These are phyloP conservation scores for Hippocampus mohnikei DNA, from an alignment of 2,113 vertebrate genomes.

Conservation along the genomic window DNA sequence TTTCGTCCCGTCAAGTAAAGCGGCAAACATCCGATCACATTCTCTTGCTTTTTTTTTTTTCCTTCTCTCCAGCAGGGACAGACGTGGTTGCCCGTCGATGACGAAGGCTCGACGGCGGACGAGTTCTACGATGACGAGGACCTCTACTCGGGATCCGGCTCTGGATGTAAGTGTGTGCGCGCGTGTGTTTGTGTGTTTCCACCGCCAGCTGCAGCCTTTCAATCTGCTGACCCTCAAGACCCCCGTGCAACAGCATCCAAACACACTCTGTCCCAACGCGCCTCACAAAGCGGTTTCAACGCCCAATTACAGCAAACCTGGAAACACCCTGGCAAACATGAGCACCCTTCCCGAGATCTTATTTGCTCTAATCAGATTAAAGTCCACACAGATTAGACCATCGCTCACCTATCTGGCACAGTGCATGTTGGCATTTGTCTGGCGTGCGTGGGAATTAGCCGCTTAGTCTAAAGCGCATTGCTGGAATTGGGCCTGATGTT, in stretches of 20 bases:
- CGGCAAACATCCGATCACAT: neutral
- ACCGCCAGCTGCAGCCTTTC: conserved; percentile 65
- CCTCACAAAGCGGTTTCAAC: conserved; percentile 12
- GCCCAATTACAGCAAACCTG: conserved; percentile 33
- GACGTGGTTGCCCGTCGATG: conserved; percentile 52
- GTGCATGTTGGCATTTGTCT: conserved; percentile 21
- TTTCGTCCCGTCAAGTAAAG: neutral
- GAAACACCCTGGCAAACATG: conserved; percentile 28
- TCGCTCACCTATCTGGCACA: conserved; percentile 34
- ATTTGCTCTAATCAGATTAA: conserved; percentile 71
- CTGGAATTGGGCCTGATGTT: conserved; percentile 54
- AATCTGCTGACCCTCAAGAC: conserved; percentile 58
- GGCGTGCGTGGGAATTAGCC: conserved; percentile 51
- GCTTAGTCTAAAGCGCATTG: conserved; percentile 51
- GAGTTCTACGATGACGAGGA: conserved; percentile 75
- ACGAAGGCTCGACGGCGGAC: conserved; percentile 69
- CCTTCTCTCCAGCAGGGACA: conserved; percentile 59
- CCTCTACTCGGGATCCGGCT: conserved; percentile 77
- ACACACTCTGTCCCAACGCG: conserved; percentile 5
- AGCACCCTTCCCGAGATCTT: conserved; percentile 48
- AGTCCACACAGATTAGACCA: conserved; percentile 59
- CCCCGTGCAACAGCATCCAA: conserved; percentile 4
- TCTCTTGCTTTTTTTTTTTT: conserved; percentile 4
- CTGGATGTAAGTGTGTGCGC: conserved; percentile 72
- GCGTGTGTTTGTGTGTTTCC: conserved; percentile 20